These are phyloP conservation scores for Mystacides longicornis DNA, from an alignment of 2,888 invertebrate genomes.

Conservation along the genomic window DNA sequence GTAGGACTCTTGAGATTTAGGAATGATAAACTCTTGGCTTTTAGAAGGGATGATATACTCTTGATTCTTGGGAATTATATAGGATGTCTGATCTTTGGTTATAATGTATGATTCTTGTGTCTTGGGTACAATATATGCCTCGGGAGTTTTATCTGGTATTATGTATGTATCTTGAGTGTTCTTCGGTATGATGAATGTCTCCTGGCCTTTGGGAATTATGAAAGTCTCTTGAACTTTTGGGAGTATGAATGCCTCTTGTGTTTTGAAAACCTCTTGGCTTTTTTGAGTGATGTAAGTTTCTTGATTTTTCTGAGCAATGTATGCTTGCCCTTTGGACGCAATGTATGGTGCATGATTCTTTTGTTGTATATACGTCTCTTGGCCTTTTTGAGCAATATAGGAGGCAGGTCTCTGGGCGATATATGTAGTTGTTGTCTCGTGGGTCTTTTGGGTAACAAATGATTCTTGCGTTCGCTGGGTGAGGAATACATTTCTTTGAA, in stretches of 20 bases:
- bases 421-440: conserved; percentile 7
- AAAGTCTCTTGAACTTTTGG: conserved; percentile 14
- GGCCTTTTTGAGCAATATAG: conserved; percentile 13
- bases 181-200: conserved; percentile 11
- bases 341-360: conserved; percentile 12
- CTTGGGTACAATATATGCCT: conserved; percentile 11
- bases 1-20: conserved; percentile 14
- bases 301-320: conserved; percentile 14
- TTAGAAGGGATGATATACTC: conserved; percentile 13
- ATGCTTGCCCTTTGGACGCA: conserved; percentile 16
- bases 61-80: conserved; percentile 12
- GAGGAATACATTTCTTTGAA: conserved; percentile 13
- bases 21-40: conserved; percentile 11
- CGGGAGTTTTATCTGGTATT: conserved; percentile 8
- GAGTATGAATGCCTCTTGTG: conserved; percentile 5
- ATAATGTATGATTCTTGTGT: conserved; percentile 12
- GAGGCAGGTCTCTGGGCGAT: conserved; percentile 10
- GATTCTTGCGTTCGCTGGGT: conserved; percentile 13
- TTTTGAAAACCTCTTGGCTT: conserved; percentile 10
- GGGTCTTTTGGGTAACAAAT: conserved; percentile 11
- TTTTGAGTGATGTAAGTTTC: conserved; percentile 14
- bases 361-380: conserved; percentile 13
- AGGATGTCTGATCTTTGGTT: conserved; percentile 7
- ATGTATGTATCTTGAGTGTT: conserved; percentile 4
- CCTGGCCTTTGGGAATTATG: conserved; percentile 13